Percentiles rank a stretch among this genome's conserved stretches.
phyloP scores from a whole-genome alignment of 1,140 invertebrate species.

The Drosophila burlai region DNA sequence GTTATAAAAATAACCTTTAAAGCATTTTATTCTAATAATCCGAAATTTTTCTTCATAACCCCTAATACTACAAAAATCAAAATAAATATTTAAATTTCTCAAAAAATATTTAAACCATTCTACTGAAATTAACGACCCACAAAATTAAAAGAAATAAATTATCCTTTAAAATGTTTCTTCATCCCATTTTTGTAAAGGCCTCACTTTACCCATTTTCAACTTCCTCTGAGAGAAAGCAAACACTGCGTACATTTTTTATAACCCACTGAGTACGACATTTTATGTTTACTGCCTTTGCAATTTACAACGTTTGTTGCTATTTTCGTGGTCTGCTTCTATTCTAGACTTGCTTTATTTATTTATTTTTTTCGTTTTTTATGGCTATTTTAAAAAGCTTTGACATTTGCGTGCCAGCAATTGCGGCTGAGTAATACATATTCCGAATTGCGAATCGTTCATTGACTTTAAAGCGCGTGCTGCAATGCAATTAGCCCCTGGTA shows the following conservation, averaged over 20 bases:
- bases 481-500: slow-evolving; percentile 71
- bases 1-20: too few species aligned
- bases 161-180: neutral
- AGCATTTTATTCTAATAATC: too few species aligned
- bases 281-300: slow-evolving; percentile 50
- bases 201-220: neutral
- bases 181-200: neutral
- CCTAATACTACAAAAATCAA: neutral
- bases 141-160: neutral
- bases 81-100: neutral
- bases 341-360: neutral
- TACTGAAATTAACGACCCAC: neutral
- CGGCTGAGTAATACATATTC: slow-evolving; percentile 14
- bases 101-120: neutral
- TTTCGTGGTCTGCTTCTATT: slow-evolving; percentile 7
- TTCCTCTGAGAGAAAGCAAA: slow-evolving; percentile 16
- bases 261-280: slow-evolving; percentile 50
- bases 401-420: slow-evolving; percentile 66
- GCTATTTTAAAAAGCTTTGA: slow-evolving; percentile 60
- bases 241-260: slow-evolving; percentile 40
- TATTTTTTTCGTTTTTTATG: slow-evolving; percentile 21
- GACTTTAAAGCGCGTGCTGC: slow-evolving; percentile 78
- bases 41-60: too few species aligned
- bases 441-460: slow-evolving; percentile 66
- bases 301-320: slow-evolving; percentile 51